phyloP scores from a whole-genome alignment of 2,888 invertebrate genomes.

The Folsomia manolachei region DNA sequence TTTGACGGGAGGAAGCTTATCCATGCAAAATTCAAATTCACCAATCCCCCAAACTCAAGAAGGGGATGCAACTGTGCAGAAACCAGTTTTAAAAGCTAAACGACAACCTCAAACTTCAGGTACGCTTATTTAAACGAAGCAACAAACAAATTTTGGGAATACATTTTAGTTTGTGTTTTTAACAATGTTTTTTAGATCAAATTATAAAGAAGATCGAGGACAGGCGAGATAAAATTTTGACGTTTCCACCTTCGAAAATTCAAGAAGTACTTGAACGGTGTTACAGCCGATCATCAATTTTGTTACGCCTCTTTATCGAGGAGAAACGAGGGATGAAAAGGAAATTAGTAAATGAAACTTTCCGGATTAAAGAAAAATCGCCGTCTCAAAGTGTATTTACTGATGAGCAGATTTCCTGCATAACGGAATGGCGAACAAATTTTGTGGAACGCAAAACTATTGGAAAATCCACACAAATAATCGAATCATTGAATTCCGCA shows the following conservation, averaged over 20 bases:
- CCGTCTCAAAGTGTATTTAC: neutral
- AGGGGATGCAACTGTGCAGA: no score
- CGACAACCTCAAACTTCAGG: no score
- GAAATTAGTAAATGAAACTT: neutral
- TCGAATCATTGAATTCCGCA: neutral
- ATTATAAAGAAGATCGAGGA: neutral
- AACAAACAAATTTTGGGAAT: no score
- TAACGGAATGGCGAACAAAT: neutral
- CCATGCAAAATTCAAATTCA: no score
- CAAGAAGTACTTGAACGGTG: neutral
- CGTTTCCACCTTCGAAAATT: neutral
- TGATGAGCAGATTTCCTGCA: neutral
- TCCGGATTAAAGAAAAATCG: slow-evolving; percentile 4
- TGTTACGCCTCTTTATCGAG: neutral
- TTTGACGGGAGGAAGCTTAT: no score
- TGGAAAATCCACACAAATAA: neutral
- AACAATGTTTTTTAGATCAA: no score
- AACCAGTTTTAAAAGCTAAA: no score
- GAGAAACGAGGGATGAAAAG: neutral
- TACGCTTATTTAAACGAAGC: no score
- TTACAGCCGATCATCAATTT: neutral
- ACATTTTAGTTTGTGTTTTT: no score
- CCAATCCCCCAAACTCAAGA: no score
- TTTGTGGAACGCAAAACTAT: neutral
- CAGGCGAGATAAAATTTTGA: neutral